These are phyloP conservation scores for Anolis apletophallus DNA, from an alignment of 2,797 vertebrate genomes.

Conservation along the genomic window DNA sequence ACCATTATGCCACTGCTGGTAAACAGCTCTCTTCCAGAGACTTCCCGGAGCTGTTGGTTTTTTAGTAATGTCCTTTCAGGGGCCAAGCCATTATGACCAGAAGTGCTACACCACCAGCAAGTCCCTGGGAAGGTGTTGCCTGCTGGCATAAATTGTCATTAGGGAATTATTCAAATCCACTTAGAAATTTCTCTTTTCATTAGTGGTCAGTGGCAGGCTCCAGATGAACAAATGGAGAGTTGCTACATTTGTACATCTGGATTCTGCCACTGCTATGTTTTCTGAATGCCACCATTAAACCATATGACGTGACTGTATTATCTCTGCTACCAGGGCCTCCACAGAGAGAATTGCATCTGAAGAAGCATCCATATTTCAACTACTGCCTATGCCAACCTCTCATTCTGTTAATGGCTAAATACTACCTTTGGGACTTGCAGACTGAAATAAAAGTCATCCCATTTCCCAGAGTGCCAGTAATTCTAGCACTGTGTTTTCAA, in stretches of 20 bases:
- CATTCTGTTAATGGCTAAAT: fast-evolving
- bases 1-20: no score
- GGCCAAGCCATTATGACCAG: no score
- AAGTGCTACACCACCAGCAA: no score
- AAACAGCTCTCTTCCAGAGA: no score
- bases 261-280: not conserved
- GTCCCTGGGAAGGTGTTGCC: no score
- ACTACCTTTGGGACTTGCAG: constrained; percentile 17
- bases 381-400: constrained; percentile 31
- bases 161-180: not conserved
- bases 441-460: constrained; percentile 51
- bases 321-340: not conserved
- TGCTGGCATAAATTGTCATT: no score
- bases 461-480: constrained; percentile 52
- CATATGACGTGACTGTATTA: not conserved
- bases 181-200: not conserved
- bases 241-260: not conserved
- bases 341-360: not conserved
- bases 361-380: constrained; percentile 40
- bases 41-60: no score
- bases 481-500: constrained; percentile 20
- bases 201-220: not conserved
- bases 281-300: not conserved
- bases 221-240: not conserved
- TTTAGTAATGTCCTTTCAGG: no score